These are phyloP conservation scores for Naso thynnoides DNA, from an alignment of 2,797 vertebrate species.

Conservation along the genomic window DNA sequence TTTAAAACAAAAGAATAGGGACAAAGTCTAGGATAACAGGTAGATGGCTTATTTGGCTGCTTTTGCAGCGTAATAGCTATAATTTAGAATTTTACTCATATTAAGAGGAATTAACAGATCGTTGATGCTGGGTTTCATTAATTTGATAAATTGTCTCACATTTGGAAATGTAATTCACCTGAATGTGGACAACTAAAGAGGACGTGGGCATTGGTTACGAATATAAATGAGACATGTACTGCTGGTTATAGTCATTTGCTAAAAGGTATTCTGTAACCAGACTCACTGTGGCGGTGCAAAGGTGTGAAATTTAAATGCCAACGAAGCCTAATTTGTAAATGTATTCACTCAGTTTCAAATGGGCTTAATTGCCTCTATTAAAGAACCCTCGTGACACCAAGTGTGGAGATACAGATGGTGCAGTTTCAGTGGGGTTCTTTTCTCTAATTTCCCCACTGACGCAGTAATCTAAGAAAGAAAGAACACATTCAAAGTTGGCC, in stretches of 20 bases:
- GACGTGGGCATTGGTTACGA: background rate
- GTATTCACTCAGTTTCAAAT: slow-evolving; percentile 69
- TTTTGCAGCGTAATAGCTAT: background rate
- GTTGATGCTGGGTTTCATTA: background rate
- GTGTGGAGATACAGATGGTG: slow-evolving; percentile 76
- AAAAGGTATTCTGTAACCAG: slow-evolving; percentile 3
- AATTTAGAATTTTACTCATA: background rate
- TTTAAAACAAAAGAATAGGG: background rate
- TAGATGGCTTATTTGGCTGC: background rate
- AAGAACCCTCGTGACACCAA: slow-evolving; percentile 65
- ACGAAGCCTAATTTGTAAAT: slow-evolving; percentile 66
- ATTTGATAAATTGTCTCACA: background rate
- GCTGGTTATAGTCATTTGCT: slow-evolving; percentile 16
- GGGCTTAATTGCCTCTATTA: slow-evolving; percentile 71
- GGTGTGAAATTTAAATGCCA: slow-evolving; percentile 62
- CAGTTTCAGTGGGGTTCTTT: slow-evolving; percentile 64
- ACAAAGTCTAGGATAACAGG: background rate
- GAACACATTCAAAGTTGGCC: slow-evolving; percentile 73
- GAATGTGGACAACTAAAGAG: background rate
- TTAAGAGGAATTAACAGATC: background rate
- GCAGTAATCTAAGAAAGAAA: slow-evolving; percentile 53
- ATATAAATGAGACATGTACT: background rate
- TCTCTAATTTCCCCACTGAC: slow-evolving; percentile 71
- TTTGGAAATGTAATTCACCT: background rate
- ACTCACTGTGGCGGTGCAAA: slow-evolving; percentile 32